Conservation (phyloP, 2,113 vertebrate species). For the Urocynchramus pylzowi region DNA sequence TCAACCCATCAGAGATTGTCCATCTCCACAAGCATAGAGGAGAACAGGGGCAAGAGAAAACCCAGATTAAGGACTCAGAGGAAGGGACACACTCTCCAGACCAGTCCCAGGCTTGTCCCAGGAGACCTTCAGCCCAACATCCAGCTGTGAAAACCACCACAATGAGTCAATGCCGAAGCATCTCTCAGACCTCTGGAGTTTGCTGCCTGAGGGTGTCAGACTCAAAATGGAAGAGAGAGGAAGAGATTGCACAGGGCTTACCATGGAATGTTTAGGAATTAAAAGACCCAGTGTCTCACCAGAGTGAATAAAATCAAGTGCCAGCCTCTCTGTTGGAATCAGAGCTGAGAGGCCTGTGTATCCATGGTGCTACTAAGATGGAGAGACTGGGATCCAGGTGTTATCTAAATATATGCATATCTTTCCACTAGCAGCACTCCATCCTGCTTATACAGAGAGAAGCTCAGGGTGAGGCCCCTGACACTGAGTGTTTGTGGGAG, state of each 20-base stretch:
- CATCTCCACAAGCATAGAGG: neutral
- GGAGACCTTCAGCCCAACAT: neutral
- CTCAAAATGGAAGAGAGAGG: accelerated
- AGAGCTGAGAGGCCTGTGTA: neutral
- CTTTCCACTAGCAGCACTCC: neutral
- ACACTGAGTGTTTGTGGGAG: neutral
- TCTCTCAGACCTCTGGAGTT: neutral
- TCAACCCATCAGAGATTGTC: neutral
- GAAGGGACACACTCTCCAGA: neutral
- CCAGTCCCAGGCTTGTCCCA: neutral
- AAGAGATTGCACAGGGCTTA: neutral
- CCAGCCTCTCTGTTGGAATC: neutral
- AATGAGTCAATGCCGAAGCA: neutral
- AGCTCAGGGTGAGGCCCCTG: neutral
- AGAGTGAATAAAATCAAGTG: neutral
- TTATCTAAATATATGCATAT: neutral
- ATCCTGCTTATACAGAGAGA: neutral
- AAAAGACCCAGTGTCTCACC: neutral
- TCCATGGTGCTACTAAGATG: no score
- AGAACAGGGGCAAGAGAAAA: neutral
- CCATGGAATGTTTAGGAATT: neutral
- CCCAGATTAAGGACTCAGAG: neutral
- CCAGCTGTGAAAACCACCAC: neutral
- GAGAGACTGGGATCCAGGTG: neutral
- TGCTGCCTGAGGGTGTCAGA: neutral